phyloP scores from a whole-genome alignment of 2,888 invertebrate species.

The Andricus quercusramuli region DNA sequence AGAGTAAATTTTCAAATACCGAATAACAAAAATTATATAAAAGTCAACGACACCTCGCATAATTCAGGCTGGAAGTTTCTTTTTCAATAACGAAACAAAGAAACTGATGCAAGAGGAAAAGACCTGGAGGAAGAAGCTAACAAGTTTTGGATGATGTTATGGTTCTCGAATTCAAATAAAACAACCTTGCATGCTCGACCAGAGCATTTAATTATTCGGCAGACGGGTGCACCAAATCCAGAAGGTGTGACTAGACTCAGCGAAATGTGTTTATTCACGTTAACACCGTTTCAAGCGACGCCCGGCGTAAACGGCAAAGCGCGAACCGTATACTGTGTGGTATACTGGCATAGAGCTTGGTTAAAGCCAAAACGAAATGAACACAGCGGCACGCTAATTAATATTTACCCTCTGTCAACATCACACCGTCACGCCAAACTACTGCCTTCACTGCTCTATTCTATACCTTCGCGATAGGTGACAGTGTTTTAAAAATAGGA shows the following conservation, averaged over 20 bases:
- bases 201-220: conserved; percentile 57
- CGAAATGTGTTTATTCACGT: conserved; percentile 73
- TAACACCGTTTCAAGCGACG: conserved; percentile 68
- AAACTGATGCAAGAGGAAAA: not conserved
- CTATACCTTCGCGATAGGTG: not conserved
- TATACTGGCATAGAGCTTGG: conserved; percentile 47
- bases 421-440: conserved; percentile 67
- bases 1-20: not conserved
- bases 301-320: conserved; percentile 47
- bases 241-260: conserved; percentile 69
- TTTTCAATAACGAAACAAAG: not conserved
- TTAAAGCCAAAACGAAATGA: conserved; percentile 70
- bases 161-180: conserved; percentile 36
- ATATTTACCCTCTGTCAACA: conserved; percentile 77
- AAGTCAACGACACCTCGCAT: not conserved
- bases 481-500: not conserved
- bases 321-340: conserved; percentile 41
- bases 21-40: not conserved
- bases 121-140: not conserved
- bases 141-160: conserved; percentile 8
- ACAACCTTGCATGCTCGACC: conserved; percentile 40
- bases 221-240: conserved; percentile 55
- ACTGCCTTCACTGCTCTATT: conserved; percentile 43
- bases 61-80: not conserved
- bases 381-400: conserved; percentile 74